Evolutionary conservation across 1,140 invertebrate species (phyloP), one percentile per base, ranked within the genome.

Genomic region (Euwallacea fornicatus): DNA sequence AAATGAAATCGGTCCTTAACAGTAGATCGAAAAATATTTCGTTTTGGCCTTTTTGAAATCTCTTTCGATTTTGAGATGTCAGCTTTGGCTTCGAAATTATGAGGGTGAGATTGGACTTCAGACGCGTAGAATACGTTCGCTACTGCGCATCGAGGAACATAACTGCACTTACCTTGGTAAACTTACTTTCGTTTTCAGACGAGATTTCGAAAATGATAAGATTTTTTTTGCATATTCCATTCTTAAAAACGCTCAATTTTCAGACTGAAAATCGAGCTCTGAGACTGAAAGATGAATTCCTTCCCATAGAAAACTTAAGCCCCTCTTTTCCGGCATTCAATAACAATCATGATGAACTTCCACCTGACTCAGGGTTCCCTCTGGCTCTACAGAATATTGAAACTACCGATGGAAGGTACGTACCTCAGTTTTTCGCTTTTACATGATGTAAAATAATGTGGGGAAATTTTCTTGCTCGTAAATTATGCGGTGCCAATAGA

Each of bases 201-300:
- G 21, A 33, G 21, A 33, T 33, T 33, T 33, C 21, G 21, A 33
- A 33, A 33, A 33, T 33, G 1, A 4, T 33, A 33, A 33, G 21
- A 33, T 2, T 33, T 33, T 33, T n/a, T 33, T 33, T 4, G 4
- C 21, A 4, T 33, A 33, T 2, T 4, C 4, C 21, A 33, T 33
- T 33, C 1, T n/a, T 2, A 33, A 33, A 33, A 33, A 33, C 1
- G 4, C 1, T 2, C 21, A 33, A 33, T 33, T 84, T 82, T 3
- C 84, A 89, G 86, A 85, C 84, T 78, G 89, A 89, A 81, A 91
- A 91, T 81, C 85, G 88, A 80, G 90, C 89, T 10, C 79, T 92
- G 72, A 83, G 90, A 74, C 81, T 92, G 77, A 90, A 91, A 78
- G 82, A 84, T 70, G 65, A 72, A 72, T 72, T 63, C 50, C 64